Evolutionary conservation across 2,888 invertebrate species (phyloP).

Genomic region (Pandemis corylana): DNA sequence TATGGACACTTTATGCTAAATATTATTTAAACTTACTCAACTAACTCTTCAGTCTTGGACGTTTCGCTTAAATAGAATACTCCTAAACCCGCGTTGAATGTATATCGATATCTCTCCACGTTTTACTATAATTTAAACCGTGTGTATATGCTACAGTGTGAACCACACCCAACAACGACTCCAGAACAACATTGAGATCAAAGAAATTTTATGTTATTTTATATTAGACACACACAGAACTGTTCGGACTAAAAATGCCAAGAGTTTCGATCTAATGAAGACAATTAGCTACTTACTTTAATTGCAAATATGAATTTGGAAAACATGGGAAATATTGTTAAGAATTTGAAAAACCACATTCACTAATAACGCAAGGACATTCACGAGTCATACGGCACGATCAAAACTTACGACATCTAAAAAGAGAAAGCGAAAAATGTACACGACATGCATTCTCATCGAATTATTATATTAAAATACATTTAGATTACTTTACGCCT

Average conservation of each 20-base stretch:
- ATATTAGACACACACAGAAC: constrained; percentile 55
- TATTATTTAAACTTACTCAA: constrained; percentile 82
- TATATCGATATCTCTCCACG: constrained; percentile 60
- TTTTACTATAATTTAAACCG: constrained; percentile 51
- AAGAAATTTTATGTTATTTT: constrained; percentile 38
- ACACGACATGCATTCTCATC: constrained; percentile 69
- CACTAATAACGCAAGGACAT: constrained; percentile 70
- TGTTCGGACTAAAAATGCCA: constrained; percentile 50
- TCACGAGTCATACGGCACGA: constrained; percentile 69
- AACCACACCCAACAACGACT: constrained; percentile 53
- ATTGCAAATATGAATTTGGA: constrained; percentile 47
- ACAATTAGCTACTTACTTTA: constrained; percentile 51
- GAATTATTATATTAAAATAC: constrained; percentile 51
- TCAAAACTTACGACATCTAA: constrained; percentile 75
- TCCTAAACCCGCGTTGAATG: constrained; percentile 83
- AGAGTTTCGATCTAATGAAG: constrained; percentile 43
- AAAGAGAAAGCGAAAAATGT: constrained; percentile 74
- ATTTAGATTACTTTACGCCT: constrained; percentile 55
- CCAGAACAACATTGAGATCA: constrained; percentile 42
- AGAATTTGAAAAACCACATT: constrained; percentile 73
- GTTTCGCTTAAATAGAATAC: constrained; percentile 84
- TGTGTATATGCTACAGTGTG: constrained; percentile 55
- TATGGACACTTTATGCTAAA: constrained; percentile 83
- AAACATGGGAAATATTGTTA: constrained; percentile 55
- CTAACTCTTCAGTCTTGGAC: constrained; percentile 85